These are phyloP conservation scores for Myotis planiceps DNA, from an alignment of 2,797 vertebrate genomes.

Conservation along the genomic window DNA sequence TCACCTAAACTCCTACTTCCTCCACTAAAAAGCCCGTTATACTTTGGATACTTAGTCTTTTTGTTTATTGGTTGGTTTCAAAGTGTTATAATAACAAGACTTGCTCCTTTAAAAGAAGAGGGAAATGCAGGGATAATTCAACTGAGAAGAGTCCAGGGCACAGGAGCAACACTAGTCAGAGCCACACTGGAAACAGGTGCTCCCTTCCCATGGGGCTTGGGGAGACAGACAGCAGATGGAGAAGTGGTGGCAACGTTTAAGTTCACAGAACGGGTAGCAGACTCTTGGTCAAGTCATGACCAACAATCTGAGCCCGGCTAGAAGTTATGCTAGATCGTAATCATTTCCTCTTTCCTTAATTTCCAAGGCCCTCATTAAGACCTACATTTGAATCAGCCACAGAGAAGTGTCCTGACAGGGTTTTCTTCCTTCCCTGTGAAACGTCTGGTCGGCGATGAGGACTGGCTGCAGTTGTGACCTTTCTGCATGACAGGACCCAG, in stretches of 20 bases:
- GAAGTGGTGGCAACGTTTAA: background rate
- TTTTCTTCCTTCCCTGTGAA: slow-evolving; percentile 34
- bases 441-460: background rate
- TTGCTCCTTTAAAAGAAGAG: background rate
- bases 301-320: background rate
- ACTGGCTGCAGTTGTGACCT: background rate
- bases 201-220: background rate
- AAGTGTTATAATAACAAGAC: background rate
- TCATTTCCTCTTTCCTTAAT: background rate
- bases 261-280: background rate
- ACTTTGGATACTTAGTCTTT: background rate
- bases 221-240: background rate
- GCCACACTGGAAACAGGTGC: background rate
- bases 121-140: background rate
- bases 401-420: background rate
- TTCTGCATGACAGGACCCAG: background rate
- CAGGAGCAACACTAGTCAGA: background rate
- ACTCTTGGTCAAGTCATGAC: background rate
- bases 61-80: background rate
- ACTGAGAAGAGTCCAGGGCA: background rate
- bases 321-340: background rate
- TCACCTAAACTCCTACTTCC: background rate
- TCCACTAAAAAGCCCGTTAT: background rate
- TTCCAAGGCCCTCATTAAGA: background rate
- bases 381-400: background rate